Evolutionary conservation across 1,140 invertebrate genomes (phyloP).

Genomic region (Phortica variegata): DNA sequence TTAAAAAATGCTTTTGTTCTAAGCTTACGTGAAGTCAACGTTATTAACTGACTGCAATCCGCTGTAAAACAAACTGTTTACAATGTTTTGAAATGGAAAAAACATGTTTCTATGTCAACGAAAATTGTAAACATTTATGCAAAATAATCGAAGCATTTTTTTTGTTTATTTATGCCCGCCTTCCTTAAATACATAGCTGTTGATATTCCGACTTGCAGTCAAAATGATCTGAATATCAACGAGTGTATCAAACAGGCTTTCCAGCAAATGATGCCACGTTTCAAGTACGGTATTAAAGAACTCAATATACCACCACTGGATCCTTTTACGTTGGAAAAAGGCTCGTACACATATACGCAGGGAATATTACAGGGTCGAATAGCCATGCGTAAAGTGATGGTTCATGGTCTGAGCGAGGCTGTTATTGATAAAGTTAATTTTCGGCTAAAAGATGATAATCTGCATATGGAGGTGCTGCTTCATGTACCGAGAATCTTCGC

Average conservation of each 20-base stretch:
- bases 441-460: conserved; percentile 30
- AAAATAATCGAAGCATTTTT: no score
- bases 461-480: conserved; percentile 28
- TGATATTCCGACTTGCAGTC: conserved; percentile 41
- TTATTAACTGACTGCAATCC: no score
- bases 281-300: conserved; percentile 40
- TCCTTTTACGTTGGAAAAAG: conserved; percentile 40
- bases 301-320: conserved; percentile 51
- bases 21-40: no score
- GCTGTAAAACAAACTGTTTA: no score
- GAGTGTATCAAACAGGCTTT: conserved; percentile 48
- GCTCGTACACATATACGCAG: conserved; percentile 34
- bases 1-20: no score
- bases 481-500: conserved; percentile 36
- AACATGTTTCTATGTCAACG: no score
- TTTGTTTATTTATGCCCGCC: conserved; percentile 4
- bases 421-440: conserved; percentile 41
- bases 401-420: conserved; percentile 37
- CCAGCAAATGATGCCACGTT: conserved; percentile 37
- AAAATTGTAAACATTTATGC: no score
- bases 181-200: no score
- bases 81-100: no score
- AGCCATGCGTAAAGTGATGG: conserved; percentile 33
- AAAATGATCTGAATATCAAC: conserved; percentile 40
- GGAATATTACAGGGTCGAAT: conserved; percentile 41